Conservation (phyloP, 1,140 invertebrate genomes). For the Megathymus violae region DNA sequence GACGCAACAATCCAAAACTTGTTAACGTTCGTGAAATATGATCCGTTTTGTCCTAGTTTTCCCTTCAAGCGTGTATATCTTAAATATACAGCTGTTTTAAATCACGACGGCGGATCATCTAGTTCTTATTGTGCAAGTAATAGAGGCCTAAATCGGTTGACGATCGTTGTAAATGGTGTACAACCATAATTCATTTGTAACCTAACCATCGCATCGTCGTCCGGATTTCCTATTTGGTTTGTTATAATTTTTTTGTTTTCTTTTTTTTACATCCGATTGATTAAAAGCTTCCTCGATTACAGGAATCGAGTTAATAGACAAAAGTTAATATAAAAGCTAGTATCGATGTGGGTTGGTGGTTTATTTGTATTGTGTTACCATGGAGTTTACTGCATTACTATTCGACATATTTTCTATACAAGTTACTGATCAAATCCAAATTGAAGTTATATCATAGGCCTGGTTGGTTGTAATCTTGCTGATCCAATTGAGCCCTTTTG, state of each 20-base stretch:
- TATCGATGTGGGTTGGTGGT: slow-evolving; percentile 1
- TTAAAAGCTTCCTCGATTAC: slow-evolving; percentile 10
- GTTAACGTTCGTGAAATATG: slow-evolving; percentile 19
- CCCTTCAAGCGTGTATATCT: slow-evolving; percentile 4
- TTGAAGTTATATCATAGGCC: too few species aligned
- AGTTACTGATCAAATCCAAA: too few species aligned
- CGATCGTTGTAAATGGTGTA: neutral
- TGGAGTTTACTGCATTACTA: neutral
- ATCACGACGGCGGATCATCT: neutral
- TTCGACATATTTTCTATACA: neutral
- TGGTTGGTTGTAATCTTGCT: too few species aligned
- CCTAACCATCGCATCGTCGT: neutral
- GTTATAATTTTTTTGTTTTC: slow-evolving; percentile 16
- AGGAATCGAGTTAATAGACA: neutral
- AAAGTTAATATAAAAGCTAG: too few species aligned
- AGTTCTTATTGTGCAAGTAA: neutral
- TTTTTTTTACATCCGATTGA: slow-evolving; percentile 14
- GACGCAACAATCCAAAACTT: slow-evolving; percentile 9
- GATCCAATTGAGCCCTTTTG: too few species aligned
- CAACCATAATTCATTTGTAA: slow-evolving; percentile 12
- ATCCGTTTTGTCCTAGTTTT: slow-evolving; percentile 4
- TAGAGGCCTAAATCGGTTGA: slow-evolving; percentile 5
- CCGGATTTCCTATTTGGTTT: slow-evolving; percentile 15
- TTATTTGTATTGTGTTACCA: neutral
- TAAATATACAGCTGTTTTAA: slow-evolving; percentile 1